Evolutionary conservation across 2,797 vertebrate genomes (phyloP).

Genomic region (Sebastolobus alascanus): DNA sequence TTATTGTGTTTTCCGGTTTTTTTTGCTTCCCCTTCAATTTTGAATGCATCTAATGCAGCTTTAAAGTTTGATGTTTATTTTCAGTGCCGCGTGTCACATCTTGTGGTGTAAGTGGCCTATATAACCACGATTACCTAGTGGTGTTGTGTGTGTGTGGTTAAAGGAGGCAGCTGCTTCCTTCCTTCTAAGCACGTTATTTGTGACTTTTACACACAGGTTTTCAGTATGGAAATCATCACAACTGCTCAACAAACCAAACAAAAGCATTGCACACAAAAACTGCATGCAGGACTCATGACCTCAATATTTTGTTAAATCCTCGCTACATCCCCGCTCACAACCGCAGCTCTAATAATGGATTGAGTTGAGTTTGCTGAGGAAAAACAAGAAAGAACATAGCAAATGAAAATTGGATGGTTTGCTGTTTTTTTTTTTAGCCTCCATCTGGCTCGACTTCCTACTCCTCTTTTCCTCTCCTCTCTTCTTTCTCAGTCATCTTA

Average conservation of each 20-base stretch:
- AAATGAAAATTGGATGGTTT: slow-evolving; percentile 11
- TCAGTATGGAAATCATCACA: neutral
- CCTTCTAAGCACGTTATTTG: neutral
- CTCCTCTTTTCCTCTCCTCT: slow-evolving; percentile 23
- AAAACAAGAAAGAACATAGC: slow-evolving; percentile 15
- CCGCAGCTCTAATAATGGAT: slow-evolving; percentile 2
- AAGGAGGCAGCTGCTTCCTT: neutral
- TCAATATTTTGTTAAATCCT: neutral
- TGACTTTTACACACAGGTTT: neutral
- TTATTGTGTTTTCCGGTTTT: neutral
- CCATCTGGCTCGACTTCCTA: slow-evolving; percentile 39
- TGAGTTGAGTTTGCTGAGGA: slow-evolving; percentile 1
- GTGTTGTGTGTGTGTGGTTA: neutral
- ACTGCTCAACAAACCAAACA: neutral
- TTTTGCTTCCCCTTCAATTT: too few relatives aligned
- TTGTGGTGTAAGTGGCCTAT: neutral
- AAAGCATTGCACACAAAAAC: neutral
- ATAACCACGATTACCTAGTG: neutral
- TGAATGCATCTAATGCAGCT: neutral
- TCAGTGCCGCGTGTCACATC: neutral
- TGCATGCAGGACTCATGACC: neutral
- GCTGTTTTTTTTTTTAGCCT: slow-evolving; percentile 14
- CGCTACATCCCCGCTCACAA: neutral
- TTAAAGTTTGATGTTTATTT: neutral
- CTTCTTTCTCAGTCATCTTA: slow-evolving; percentile 60